Conservation (phyloP, 2,113 vertebrate genomes). For the Apaloderma vittatum region DNA sequence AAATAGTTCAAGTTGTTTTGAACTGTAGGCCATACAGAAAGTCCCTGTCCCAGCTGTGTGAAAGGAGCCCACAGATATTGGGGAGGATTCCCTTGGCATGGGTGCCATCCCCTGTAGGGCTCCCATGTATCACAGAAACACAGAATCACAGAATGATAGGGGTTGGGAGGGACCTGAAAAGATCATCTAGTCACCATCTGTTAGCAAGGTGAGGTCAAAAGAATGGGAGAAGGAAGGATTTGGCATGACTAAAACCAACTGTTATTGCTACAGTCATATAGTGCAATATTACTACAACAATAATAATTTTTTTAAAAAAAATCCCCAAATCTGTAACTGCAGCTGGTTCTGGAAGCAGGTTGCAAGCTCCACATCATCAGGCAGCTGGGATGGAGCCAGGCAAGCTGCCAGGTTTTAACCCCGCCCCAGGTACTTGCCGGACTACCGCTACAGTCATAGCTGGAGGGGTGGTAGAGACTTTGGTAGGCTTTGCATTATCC, state of each 20-base stretch:
- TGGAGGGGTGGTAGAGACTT: background rate
- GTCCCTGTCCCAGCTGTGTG: background rate
- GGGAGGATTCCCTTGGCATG: background rate
- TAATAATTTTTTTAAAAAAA: background rate
- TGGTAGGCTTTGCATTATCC: background rate
- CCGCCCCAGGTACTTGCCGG: fast-evolving
- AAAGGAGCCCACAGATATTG: background rate
- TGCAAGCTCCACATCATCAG: fast-evolving
- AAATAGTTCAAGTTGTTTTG: background rate
- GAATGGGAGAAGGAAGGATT: background rate
- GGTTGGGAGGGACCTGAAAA: too few species aligned
- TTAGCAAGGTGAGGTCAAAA: background rate
- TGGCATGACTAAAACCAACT: background rate
- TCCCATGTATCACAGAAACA: background rate
- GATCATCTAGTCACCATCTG: too few species aligned
- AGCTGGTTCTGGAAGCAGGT: background rate
- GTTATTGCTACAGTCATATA: background rate
- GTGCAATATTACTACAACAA: background rate
- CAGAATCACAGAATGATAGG: too few species aligned
- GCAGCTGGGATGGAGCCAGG: background rate
- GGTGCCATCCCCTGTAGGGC: background rate
- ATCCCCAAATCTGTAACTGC: background rate
- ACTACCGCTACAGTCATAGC: background rate
- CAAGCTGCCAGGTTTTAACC: background rate
- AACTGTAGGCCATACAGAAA: background rate